Evolutionary conservation across 2,888 invertebrate species (phyloP).

Genomic region (Lasioglossum pauxillum): DNA sequence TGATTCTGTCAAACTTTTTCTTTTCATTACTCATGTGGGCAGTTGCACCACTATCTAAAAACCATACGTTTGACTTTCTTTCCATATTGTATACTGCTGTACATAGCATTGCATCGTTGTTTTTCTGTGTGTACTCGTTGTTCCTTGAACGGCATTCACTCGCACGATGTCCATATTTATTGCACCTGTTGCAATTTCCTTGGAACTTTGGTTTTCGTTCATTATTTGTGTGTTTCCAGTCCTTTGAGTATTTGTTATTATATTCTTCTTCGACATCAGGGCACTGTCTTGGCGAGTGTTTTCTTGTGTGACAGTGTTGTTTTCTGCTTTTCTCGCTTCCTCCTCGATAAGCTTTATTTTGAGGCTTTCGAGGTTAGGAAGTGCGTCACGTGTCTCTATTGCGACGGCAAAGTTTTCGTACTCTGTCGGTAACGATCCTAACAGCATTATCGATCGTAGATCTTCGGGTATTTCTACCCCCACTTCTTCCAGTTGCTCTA

Average conservation of each 20-base stretch:
- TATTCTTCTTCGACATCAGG: neutral
- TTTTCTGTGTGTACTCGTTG: neutral
- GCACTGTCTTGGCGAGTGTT: neutral
- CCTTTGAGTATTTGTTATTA: neutral
- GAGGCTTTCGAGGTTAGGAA: neutral
- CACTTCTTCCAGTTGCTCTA: conserved; percentile 9
- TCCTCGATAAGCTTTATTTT: conserved; percentile 1
- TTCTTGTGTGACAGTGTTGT: neutral
- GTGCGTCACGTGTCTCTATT: neutral
- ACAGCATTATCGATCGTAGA: conserved; percentile 32
- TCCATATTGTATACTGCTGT: conserved; percentile 6
- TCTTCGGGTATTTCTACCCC: conserved; percentile 33
- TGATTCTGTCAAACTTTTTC: too few species aligned
- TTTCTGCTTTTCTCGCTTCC: conserved; percentile 16
- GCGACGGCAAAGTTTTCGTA: conserved; percentile 10
- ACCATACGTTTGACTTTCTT: too few species aligned
- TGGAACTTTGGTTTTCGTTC: conserved; percentile 12
- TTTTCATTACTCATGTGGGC: too few species aligned
- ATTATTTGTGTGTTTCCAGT: conserved; percentile 8
- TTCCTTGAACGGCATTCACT: conserved; percentile 14
- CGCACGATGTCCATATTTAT: conserved; percentile 39
- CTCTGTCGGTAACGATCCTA: conserved; percentile 16
- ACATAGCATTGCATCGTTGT: conserved; percentile 11
- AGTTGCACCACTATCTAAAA: too few species aligned
- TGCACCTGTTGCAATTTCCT: conserved; percentile 23